These are phyloP conservation scores for Caenorhabditis parvicauda DNA, from an alignment of 2,888 invertebrate species.

Conservation along the genomic window DNA sequence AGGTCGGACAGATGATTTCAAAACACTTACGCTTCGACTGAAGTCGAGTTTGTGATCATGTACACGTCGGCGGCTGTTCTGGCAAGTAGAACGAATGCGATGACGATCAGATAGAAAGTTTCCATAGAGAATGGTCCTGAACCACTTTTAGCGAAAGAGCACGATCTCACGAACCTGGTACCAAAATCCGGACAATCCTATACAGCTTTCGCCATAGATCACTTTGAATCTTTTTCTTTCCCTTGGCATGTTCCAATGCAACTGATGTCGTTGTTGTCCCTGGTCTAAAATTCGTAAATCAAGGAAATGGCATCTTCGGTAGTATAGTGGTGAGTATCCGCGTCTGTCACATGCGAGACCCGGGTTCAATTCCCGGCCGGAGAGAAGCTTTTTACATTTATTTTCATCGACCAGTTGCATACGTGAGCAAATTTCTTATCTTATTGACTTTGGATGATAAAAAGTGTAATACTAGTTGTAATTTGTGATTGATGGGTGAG, in stretches of 20 bases:
- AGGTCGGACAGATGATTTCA: neutral
- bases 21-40: constrained; percentile 77
- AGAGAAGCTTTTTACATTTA: constrained; percentile 60
- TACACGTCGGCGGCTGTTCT: constrained; percentile 93
- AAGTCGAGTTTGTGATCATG: constrained; percentile 91
- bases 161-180: constrained; percentile 6
- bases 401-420: no score
- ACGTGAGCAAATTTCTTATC: no score
- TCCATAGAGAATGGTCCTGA: constrained; percentile 39
- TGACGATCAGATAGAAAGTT: constrained; percentile 62
- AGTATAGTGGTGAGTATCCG: neutral
- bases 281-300: neutral
- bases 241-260: constrained; percentile 1
- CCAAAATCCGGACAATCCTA: constrained; percentile 15
- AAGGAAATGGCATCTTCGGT: neutral
- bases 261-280: neutral
- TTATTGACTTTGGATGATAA: no score
- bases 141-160: neutral
- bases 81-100: constrained; percentile 78
- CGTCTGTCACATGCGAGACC: constrained; percentile 65
- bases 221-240: constrained; percentile 13
- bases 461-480: no score
- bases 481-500: no score
- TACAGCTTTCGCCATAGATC: constrained; percentile 20
- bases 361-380: constrained; percentile 68